Conservation (phyloP, 1,140 invertebrate genomes). For the Bombus sibiricus region DNA sequence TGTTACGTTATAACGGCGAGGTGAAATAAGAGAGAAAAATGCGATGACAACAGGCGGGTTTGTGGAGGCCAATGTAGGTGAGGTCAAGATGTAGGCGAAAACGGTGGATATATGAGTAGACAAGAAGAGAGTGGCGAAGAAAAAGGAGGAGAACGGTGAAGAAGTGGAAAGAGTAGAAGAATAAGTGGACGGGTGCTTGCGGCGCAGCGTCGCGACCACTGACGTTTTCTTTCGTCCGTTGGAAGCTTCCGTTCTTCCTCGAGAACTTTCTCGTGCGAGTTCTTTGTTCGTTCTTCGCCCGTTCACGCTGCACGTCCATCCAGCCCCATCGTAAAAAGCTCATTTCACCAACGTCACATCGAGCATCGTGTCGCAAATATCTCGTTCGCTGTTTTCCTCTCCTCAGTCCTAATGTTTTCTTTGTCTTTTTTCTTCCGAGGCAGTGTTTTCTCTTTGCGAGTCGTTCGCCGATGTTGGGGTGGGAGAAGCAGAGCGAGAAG, state of each 20-base stretch:
- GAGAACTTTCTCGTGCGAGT: constrained; percentile 18
- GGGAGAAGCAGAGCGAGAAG: too few species aligned
- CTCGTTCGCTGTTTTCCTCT: constrained; percentile 11
- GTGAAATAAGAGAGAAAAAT: neutral
- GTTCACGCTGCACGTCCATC: constrained; percentile 10
- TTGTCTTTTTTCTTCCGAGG: neutral
- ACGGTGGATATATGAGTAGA: constrained; percentile 21
- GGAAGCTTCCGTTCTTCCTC: constrained; percentile 2
- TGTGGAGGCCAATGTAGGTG: neutral
- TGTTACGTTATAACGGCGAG: too few species aligned
- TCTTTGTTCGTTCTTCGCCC: constrained; percentile 20
- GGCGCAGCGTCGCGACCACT: neutral
- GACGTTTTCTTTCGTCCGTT: constrained; percentile 24
- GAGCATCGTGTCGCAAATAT: constrained; percentile 36
- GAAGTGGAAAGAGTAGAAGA: neutral
- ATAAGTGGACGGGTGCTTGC: neutral
- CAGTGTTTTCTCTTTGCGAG: neutral
- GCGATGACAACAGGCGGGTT: neutral
- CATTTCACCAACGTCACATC: constrained; percentile 52
- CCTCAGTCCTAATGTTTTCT: neutral
- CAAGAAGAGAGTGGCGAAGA: neutral
- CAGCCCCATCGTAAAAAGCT: constrained; percentile 54
- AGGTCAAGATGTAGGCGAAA: constrained; percentile 34
- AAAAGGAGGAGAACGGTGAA: neutral
- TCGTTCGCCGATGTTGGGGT: neutral